phyloP scores from a whole-genome alignment of 1,140 invertebrate species.

The Drosophila pachea region DNA sequence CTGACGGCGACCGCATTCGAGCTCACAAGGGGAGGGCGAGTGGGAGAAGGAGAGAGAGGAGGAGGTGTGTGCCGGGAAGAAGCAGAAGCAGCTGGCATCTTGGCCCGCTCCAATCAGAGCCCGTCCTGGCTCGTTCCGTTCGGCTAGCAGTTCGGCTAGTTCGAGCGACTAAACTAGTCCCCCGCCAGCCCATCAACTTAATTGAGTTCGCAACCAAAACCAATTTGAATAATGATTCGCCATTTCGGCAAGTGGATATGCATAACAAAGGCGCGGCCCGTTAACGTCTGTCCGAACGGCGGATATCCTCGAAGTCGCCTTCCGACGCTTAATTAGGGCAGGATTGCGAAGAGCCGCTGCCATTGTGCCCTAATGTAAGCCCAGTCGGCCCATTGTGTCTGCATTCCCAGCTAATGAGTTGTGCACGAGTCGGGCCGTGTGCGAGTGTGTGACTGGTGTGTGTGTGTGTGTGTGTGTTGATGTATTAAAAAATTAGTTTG shows the following conservation, averaged over 20 bases:
- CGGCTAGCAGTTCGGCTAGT: too few relatives aligned
- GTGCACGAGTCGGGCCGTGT: conserved; percentile 20
- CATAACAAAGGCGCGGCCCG: background rate
- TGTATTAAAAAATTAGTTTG: conserved; percentile 69
- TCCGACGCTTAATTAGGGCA: conserved; percentile 52
- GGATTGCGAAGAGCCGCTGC: background rate
- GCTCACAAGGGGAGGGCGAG: background rate
- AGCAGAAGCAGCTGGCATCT: too few relatives aligned
- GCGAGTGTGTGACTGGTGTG: conserved; percentile 4
- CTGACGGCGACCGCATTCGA: background rate
- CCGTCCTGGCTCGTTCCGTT: too few relatives aligned
- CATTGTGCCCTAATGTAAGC: conserved; percentile 33
- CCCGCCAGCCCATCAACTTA: too few relatives aligned
- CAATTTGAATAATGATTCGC: conserved; percentile 2
- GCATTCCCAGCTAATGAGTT: conserved; percentile 64
- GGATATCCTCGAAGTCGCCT: conserved; percentile 44
- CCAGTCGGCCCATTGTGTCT: conserved; percentile 44
- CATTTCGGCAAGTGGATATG: background rate
- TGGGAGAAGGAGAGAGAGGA: too few relatives aligned
- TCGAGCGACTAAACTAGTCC: too few relatives aligned
- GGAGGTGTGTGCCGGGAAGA: too few relatives aligned
- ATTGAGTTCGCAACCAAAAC: background rate
- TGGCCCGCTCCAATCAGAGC: too few relatives aligned
- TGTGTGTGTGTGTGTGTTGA: conserved; percentile 19
- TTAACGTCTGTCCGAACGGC: conserved; percentile 24